These are phyloP conservation scores for Meloidogyne floridensis DNA, from an alignment of 1,140 invertebrate species.

Conservation along the genomic window DNA sequence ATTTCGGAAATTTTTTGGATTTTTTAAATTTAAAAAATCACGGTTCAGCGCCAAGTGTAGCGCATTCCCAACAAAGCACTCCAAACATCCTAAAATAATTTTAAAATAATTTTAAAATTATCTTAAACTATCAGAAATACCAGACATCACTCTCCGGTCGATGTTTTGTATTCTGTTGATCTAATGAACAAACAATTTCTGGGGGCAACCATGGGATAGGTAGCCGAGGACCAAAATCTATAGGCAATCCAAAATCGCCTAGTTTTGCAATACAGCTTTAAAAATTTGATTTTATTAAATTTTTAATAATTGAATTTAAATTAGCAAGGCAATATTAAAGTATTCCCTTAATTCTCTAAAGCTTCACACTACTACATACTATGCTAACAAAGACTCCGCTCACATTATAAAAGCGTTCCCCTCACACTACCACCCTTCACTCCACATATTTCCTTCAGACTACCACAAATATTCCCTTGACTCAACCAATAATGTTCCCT, in stretches of 20 bases:
- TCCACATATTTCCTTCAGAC: too few species aligned
- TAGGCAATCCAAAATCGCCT: constrained; percentile 54
- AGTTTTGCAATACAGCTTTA: constrained; percentile 56
- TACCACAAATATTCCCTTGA: not conserved
- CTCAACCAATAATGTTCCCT: too few species aligned
- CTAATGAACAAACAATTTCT: constrained; percentile 61
- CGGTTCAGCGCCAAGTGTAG: constrained; percentile 59
- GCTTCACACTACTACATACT: too few species aligned
- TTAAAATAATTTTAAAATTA: constrained; percentile 25
- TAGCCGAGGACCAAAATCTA: constrained; percentile 58
- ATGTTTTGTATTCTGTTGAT: constrained; percentile 49
- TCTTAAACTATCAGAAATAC: constrained; percentile 24
- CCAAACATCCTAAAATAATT: constrained; percentile 51
- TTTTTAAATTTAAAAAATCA: not conserved
- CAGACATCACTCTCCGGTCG: constrained; percentile 58
- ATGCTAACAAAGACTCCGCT: too few species aligned
- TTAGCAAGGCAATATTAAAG: too few species aligned
- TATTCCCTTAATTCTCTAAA: too few species aligned
- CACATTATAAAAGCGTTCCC: too few species aligned
- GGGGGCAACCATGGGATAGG: constrained; percentile 61
- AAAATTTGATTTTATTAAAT: not conserved
- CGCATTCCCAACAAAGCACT: constrained; percentile 55
- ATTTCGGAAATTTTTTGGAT: not conserved
- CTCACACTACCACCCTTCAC: too few species aligned
- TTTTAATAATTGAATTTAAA: too few species aligned